These are phyloP conservation scores for Monochamus saltuarius DNA, from an alignment of 1,140 invertebrate species.

Conservation along the genomic window DNA sequence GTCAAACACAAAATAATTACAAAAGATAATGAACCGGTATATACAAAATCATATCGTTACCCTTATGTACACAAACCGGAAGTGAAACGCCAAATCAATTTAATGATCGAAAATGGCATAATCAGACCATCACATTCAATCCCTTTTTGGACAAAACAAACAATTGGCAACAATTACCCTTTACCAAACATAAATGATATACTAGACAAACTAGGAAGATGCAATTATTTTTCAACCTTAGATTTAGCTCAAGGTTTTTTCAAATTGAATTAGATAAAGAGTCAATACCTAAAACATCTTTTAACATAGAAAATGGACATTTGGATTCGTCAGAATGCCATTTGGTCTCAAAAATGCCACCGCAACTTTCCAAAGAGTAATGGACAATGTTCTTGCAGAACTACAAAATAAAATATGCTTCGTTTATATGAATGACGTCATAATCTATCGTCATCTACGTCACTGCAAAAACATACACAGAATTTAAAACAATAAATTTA, in stretches of 20 bases:
- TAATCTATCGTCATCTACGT: conserved; percentile 3
- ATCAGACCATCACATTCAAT: conserved; percentile 39
- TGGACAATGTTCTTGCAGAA: conserved; percentile 15
- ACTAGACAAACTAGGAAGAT: conserved; percentile 37
- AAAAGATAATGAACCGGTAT: conserved; percentile 12
- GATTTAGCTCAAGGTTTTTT: conserved; percentile 43
- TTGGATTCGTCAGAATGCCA: conserved; percentile 16
- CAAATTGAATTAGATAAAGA: conserved; percentile 4
- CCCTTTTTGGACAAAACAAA: too few relatives aligned
- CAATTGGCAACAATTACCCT: conserved; percentile 51
- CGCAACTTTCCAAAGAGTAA: conserved; percentile 4
- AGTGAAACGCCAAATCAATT: conserved; percentile 28
- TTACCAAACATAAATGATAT: conserved; percentile 57
- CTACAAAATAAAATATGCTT: conserved; percentile 10
- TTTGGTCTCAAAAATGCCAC: conserved; percentile 9
- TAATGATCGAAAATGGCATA: conserved; percentile 24
- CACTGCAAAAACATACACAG: neutral
- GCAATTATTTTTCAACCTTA: conserved; percentile 47
- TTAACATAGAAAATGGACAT: conserved; percentile 28
- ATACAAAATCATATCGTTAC: conserved; percentile 21
- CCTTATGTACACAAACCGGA: conserved; percentile 23
- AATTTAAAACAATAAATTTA: conserved; percentile 19
- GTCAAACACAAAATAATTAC: conserved; percentile 8
- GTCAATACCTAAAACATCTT: conserved; percentile 48
- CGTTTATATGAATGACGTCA: conserved; percentile 10